Conservation (phyloP, 2,888 invertebrate genomes). For the Netelia inedita region DNA sequence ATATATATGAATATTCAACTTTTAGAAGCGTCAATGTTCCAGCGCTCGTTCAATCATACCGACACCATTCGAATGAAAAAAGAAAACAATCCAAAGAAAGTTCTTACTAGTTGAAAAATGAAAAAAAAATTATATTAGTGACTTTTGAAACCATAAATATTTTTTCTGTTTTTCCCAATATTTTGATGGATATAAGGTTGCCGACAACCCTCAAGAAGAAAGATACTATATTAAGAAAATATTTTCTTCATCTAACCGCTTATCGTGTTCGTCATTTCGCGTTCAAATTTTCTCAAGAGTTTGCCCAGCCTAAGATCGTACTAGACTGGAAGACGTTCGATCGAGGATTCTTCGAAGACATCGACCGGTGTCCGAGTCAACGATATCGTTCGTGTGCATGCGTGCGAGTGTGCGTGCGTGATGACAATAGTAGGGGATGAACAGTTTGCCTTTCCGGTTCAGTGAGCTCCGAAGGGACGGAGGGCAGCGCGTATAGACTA, state of each 20-base stretch:
- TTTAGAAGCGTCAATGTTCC: constrained; percentile 27
- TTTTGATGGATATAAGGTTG: neutral
- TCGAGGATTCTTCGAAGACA: constrained; percentile 49
- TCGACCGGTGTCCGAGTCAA: constrained; percentile 32
- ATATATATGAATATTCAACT: constrained; percentile 15
- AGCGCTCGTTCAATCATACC: neutral
- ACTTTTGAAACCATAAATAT: no score
- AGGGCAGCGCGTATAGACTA: constrained; percentile 27
- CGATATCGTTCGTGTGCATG: constrained; percentile 23
- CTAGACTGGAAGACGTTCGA: neutral
- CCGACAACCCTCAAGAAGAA: neutral
- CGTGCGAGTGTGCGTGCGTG: constrained; percentile 35
- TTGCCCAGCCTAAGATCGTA: neutral
- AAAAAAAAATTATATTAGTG: no score
- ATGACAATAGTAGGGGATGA: constrained; percentile 58
- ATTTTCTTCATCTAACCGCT: neutral
- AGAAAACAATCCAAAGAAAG: neutral
- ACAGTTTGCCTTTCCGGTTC: constrained; percentile 80
- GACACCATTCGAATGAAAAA: neutral
- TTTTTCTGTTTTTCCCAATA: no score
- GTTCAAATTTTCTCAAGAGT: no score
- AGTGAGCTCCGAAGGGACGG: constrained; percentile 70
- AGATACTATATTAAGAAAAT: neutral
- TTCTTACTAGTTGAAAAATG: no score
- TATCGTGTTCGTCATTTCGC: no score